These are phyloP conservation scores for Odontamblyopus rebecca DNA, from an alignment of 2,797 vertebrate species.

Conservation along the genomic window DNA sequence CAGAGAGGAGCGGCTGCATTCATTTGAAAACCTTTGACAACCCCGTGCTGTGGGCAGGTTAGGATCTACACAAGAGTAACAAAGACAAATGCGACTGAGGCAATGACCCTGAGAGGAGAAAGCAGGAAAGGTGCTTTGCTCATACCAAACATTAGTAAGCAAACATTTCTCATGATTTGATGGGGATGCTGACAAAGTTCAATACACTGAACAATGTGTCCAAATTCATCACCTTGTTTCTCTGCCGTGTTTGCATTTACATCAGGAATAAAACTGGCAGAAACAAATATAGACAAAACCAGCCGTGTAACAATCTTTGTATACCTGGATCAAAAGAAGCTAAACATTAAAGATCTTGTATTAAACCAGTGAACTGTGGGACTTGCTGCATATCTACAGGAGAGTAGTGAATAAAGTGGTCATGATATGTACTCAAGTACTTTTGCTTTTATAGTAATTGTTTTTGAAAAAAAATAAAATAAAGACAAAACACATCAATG, in stretches of 20 bases:
- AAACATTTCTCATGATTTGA: constrained; percentile 12
- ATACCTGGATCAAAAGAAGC: not conserved
- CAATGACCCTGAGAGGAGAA: constrained; percentile 28
- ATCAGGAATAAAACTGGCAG: not conserved
- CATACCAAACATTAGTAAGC: not conserved
- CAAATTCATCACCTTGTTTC: not conserved
- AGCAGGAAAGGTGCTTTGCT: constrained; percentile 15
- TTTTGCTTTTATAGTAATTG: too few species aligned
- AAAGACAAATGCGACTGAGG: constrained; percentile 39
- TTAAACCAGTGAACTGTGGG: not conserved
- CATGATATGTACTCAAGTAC: not conserved
- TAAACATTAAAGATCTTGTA: not conserved
- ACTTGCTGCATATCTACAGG: not conserved
- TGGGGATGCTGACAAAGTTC: not conserved
- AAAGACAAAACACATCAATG: too few species aligned
- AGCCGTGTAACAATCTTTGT: not conserved
- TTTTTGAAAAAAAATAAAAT: too few species aligned
- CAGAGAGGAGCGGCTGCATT: constrained; percentile 20
- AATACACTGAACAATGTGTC: not conserved
- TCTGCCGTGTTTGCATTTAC: not conserved
- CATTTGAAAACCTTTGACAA: constrained; percentile 46
- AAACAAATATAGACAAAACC: not conserved
- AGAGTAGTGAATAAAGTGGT: not conserved
- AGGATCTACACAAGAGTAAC: constrained; percentile 21
- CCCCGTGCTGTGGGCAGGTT: constrained; percentile 34